Evolutionary conservation across 2,888 invertebrate genomes (phyloP), one percentile per base, ranked within the genome.

Genomic region (Diaperis boleti): DNA sequence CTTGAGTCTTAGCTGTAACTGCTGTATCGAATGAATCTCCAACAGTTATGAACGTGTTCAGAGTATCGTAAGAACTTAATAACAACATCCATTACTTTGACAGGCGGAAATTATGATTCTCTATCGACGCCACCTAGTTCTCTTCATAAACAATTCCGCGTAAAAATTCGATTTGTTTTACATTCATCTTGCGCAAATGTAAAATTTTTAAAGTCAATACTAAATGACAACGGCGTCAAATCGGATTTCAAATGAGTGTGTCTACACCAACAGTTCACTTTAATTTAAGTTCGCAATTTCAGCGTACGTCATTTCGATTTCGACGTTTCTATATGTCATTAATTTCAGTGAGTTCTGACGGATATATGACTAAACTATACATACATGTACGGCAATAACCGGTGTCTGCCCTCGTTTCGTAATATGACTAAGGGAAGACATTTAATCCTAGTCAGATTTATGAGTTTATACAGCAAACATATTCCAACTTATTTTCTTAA

Each of bases 21-120:
- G 20, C n/a, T n/a, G 11, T 55, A 39, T 45, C 22, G 52, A 61
- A 61, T 45, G 54, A 55, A 61, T 54, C 50, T 59, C 44, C 49
- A 35, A 20, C 47, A 45, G 45, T 54, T 59, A 64, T 52, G 59
- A 31, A 64, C 64, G 60, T 64, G 64, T 56, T 60, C 60, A 44
- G 60, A 64, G 55, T 64, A 60, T 60, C 60, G 49, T 49, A 60
- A 55, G 64, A 64, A 64, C 56, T 57, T 70, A 74, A 72, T 70
- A 74, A 72, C 74, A 69, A 71, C 74, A 74, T 74, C 74, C 72
- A 74, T 74, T 72, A 74, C 66, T 68, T 71, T 72, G 74, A 74
- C 74, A 71, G 69, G 67, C 70, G 74, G 74, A 74, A 74, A 74
- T 74, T 74, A 72, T 70, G 70, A 72, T 70, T 69, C 71, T 71